Base-by-base conservation (phyloP, 2,113 vertebrate genomes). In the Limanda limanda region DNA sequence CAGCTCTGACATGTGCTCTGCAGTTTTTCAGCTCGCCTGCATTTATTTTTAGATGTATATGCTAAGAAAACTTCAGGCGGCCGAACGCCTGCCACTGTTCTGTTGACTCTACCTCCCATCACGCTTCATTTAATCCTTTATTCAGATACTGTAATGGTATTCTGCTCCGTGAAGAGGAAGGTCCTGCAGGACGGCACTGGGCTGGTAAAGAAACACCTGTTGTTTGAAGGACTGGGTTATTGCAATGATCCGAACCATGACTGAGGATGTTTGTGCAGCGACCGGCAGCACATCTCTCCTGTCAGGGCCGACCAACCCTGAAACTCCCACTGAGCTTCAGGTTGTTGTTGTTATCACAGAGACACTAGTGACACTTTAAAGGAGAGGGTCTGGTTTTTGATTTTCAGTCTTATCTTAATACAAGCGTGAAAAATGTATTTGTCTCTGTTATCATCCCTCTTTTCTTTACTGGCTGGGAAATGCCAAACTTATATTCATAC, bases 191-290 rank as follows among this genome's bases (percentile, higher is more conserved):
- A 73, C 57, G 68, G 78, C 75, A 65, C 23, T 11, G 40, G 63
- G 21, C 40, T 45, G 72, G 8, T 48, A 25, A 21, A 69, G 82
- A 80, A 71, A 78, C 88, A 90, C 88, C 90, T 89, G 85, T 85
- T 80, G 77, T 68, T 82, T 85, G 66, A 72, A 83, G 51, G 73
- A 81, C 59, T 61, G 59, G 52, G 84, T 86, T 87, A 63, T 82
- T 89, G 80, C 81, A 65, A 71, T 17, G 76, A 73, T 23, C 0
- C 79, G 80, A 89, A 84, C 84, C 87, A 35, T 84, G 88, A 88
- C 83, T 68, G 74, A 87, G 71, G 70, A 65, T 75, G 82, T 82
- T 82, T 79, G 20, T 69, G 75, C 27, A 85, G 81, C 11, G 31
- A 68, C 74, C 82, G 66, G 86, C 80, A 54, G 31, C 60, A 69